Evolutionary conservation across 2,888 invertebrate genomes (phyloP), one percentile per base, ranked within the genome.

Genomic region (Pecten maximus): DNA sequence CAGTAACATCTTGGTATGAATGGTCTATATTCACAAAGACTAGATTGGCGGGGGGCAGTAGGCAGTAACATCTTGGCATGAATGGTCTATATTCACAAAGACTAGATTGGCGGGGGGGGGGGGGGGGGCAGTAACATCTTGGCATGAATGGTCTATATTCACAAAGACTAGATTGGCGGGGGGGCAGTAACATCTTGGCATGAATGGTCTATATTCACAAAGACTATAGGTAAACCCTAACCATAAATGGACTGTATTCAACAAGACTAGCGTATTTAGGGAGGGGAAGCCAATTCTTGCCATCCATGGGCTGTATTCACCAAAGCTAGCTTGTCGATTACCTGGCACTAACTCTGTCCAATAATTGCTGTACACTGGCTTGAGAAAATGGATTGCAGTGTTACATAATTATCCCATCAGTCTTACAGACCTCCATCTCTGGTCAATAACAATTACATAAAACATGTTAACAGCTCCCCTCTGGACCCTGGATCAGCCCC

Each of bases 371-470:
- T 35, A 35, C 74, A 74, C 28, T 74, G 74, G 74, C 74, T 74
- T 74, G 74, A 74, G 74, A 35, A 74, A 74, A 35, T 74, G 28
- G 74, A 35, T 74, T 74, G 10, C 6, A 35, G 28, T 23, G 28
- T 74, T 74, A 74, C 74, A 74, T 74, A 74, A 74, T 74, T 74
- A 74, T 28, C 19, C 74, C 74, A 74, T 74, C 74, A 10, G 74
- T 74, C 74, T 74, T 74, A 74, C 35, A 35, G 35, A 4, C 74
- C 12, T 74, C 74, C 35, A 19, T 74, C 35, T 28, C 74, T 74
- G 74, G 74, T 74, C 74, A 74, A 74, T 74, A 74, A 74, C 74
- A 74, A 74, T 74, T 74, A 74, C 74, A 74, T 74, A 74, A 74
- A 74, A 54, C 28, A 74, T 74, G 74, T 74, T 74, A 74, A 74